phyloP scores from a whole-genome alignment of 2,888 invertebrate species.

The Carpatolechia fugitivella region DNA sequence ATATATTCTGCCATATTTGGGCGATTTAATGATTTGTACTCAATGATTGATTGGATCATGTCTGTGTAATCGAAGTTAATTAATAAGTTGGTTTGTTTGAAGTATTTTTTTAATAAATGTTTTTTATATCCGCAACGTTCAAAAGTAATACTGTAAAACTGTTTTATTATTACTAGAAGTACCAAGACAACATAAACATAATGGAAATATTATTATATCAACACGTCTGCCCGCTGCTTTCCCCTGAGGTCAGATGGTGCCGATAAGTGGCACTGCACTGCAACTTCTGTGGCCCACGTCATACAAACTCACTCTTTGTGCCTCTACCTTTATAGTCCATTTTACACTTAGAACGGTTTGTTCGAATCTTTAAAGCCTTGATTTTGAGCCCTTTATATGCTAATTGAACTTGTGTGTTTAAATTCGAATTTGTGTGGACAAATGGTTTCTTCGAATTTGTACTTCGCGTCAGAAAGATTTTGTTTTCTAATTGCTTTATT shows the following conservation, averaged over 20 bases:
- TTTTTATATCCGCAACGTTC: too few relatives aligned
- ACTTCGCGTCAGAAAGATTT: neutral
- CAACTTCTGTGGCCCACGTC: neutral
- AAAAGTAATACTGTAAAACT: too few relatives aligned
- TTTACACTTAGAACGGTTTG: neutral
- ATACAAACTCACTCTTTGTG: neutral
- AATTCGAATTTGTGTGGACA: neutral
- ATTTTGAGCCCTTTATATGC: slow-evolving; percentile 19
- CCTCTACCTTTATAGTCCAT: neutral
- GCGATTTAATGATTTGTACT: neutral
- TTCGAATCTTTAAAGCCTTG: neutral
- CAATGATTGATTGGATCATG: neutral
- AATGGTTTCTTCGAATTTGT: neutral
- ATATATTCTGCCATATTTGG: neutral
- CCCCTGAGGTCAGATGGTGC: slow-evolving; percentile 30
- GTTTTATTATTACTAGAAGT: too few relatives aligned
- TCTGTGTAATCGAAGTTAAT: neutral
- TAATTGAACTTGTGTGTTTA: slow-evolving; percentile 14
- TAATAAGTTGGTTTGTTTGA: neutral
- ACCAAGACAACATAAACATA: neutral
- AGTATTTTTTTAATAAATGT: too few relatives aligned
- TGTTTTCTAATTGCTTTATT: too few relatives aligned
- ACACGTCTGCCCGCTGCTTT: slow-evolving; percentile 21
- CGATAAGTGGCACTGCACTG: slow-evolving; percentile 22
- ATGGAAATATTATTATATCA: slow-evolving; percentile 8